Base-by-base conservation (phyloP, 1,140 invertebrate genomes). In the Nautilus pompilius region DNA sequence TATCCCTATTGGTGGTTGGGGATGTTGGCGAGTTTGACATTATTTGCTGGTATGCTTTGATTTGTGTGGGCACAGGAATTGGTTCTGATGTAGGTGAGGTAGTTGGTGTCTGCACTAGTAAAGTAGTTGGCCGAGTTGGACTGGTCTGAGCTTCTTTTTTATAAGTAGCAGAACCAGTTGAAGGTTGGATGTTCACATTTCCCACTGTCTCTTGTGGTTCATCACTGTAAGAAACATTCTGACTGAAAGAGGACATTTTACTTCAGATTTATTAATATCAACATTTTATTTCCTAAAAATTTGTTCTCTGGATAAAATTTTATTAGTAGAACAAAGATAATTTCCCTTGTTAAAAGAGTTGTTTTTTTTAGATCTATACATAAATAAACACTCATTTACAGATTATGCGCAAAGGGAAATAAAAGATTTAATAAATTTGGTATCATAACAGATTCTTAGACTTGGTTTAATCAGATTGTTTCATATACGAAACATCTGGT, bases 41-140 rank as follows among this genome's bases (percentile, higher is more conserved):
- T 13, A 83, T 81, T 58, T 84, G 82, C 45, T 84, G 85, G 60
- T 81, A 87, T 61, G 79, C 84, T 68, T 84, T 83, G 55, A 86
- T 84, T 73, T 90, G 89, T 6, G 89, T 87, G 17, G 91, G 91
- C 24, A 93, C 91, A 8, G 91, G 90, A 60, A 92, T 90, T 2
- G 90, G 90, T 76, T 91, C 65, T 20, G 76, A 70, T 6, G 70
- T 65, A 8, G 68, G 63, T 10, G 67, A 61, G 24, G 63, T 58
- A 8, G 57, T 57, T 20, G 68, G 66, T 20, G 53, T 62, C 49
- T 59, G 64, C 62, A 71, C 71, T 49, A 69, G 71, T 28, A 79
- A 63, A 6, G 71, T 70, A 17, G 75, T 71, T 3, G 80, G 75
- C 55, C 77, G 63, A 54, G 64, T 75, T 13, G 68, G 68, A 63